A percentile compares a stretch with the other conserved stretches of the same genome.
Evolutionary conservation across 2,113 vertebrate genomes (phyloP).

Genomic region (Chroicocephalus ridibundus): DNA sequence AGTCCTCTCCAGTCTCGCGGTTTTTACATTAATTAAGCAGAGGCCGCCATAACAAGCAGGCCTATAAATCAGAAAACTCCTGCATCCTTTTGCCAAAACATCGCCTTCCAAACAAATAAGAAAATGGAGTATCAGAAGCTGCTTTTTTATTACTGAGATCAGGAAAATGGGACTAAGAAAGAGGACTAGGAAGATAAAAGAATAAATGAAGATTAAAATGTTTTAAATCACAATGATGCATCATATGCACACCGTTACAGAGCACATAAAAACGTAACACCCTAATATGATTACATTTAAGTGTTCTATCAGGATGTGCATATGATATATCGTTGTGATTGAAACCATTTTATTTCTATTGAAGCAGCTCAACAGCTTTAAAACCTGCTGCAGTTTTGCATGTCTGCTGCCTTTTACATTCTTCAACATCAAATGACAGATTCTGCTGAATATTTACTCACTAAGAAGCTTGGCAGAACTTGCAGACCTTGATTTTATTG

Average conservation of each 20-base stretch:
- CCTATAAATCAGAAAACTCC: background rate
- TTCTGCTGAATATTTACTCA: constrained; percentile 17
- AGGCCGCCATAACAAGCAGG: background rate
- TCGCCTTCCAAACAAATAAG: background rate
- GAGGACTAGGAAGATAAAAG: background rate
- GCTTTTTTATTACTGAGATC: background rate
- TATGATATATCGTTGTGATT: background rate
- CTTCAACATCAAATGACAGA: background rate
- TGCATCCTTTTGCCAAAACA: background rate
- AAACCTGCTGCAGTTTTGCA: background rate
- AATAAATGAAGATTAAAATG: background rate
- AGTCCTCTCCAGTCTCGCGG: background rate
- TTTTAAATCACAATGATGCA: background rate
- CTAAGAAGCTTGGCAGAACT: background rate
- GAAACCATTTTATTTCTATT: background rate
- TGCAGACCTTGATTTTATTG: background rate
- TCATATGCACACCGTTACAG: background rate
- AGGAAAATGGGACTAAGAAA: background rate
- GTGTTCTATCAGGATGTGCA: background rate
- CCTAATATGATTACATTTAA: background rate
- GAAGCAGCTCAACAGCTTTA: background rate
- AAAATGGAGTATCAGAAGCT: background rate
- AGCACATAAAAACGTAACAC: background rate
- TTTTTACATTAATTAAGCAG: background rate
- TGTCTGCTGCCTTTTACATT: background rate